A percentile compares a stretch with the other conserved stretches of the same genome.
phyloP scores from a whole-genome alignment of 1,140 invertebrate species.

The Cyclina sinensis region DNA sequence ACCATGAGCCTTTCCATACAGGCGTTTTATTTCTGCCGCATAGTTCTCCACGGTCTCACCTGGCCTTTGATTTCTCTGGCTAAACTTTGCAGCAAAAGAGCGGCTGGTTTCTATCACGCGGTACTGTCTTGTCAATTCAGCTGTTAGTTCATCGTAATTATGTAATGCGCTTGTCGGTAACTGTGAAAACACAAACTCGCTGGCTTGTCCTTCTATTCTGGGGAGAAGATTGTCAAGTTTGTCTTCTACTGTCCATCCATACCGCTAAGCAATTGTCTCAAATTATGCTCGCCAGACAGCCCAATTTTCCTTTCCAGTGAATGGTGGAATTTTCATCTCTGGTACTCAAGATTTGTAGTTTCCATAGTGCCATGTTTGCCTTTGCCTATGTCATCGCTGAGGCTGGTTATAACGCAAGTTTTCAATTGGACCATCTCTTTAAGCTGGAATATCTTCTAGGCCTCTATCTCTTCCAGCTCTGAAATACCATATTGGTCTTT shows the following conservation, averaged over 20 bases:
- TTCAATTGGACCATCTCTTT: no score
- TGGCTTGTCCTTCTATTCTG: not conserved
- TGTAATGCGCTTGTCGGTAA: not conserved
- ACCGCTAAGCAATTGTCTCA: constrained; percentile 25
- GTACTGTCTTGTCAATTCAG: constrained; percentile 16
- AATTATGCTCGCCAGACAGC: not conserved
- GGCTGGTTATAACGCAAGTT: not conserved
- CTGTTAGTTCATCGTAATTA: not conserved
- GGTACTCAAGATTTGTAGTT: not conserved
- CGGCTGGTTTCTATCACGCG: constrained; percentile 34
- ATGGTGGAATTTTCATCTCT: constrained; percentile 9
- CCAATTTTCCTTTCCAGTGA: constrained; percentile 38
- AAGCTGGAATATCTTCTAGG: no score
- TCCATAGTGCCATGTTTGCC: not conserved
- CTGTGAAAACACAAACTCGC: constrained; percentile 10
- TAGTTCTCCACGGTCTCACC: constrained; percentile 27
- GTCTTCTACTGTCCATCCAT: not conserved
- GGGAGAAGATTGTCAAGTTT: constrained; percentile 14
- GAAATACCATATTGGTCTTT: no score
- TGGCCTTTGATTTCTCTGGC: not conserved
- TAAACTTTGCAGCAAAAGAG: constrained; percentile 20
- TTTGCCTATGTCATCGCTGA: not conserved
- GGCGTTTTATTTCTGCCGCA: not conserved
- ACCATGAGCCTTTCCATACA: constrained; percentile 14
- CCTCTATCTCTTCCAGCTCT: no score